Evolutionary conservation across 1,140 invertebrate species (phyloP), one percentile per base, ranked within the genome.

Genomic region (Leptinotarsa undecemlineata): DNA sequence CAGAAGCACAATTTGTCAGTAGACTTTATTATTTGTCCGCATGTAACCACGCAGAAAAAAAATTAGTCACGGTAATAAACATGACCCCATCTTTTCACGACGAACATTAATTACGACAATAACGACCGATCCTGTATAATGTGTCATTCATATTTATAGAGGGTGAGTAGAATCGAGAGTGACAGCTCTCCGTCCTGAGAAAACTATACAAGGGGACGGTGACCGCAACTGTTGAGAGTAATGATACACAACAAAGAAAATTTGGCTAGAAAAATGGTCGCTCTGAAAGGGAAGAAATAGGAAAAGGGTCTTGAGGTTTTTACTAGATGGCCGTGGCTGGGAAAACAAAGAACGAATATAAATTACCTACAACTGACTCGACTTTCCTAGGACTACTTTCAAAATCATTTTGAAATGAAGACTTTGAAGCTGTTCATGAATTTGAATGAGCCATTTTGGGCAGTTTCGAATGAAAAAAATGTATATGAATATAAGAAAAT

Each of bases 61-160:
- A 73, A 73, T 73, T 73, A 73, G 71, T 73, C 62, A 73, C 61
- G 71, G 71, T 61, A 73, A 73, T 73, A 73, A 73, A 73, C 71
- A 73, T 73, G 47, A 64, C 62, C 71, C 69, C 64, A 33, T 57
- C 51, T 57, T 57, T 57, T 57, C 51, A 57, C 11, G 21, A 61
- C n/a, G 47, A 73, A 73, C 71, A 73, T 73, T 73, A 73, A 73
- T 73, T 73, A 73, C 26, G 57, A 57, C 61, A 73, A 73, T 73
- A 66, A 66, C 71, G 51, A n/a, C 15, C 33, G 13, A 64, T 64
- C 47, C 19, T 48, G 71, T 64, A 47, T 57, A 20, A 23, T 33
- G 68, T 62, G 60, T 71, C 48, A 60, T 71, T 71, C 26, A 57
- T 23, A 57, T 13, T 71, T 68, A 42, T 68, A 68, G 42, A 61